Evolutionary conservation across 2,113 vertebrate genomes (phyloP).

Genomic region (Zeus faber): DNA sequence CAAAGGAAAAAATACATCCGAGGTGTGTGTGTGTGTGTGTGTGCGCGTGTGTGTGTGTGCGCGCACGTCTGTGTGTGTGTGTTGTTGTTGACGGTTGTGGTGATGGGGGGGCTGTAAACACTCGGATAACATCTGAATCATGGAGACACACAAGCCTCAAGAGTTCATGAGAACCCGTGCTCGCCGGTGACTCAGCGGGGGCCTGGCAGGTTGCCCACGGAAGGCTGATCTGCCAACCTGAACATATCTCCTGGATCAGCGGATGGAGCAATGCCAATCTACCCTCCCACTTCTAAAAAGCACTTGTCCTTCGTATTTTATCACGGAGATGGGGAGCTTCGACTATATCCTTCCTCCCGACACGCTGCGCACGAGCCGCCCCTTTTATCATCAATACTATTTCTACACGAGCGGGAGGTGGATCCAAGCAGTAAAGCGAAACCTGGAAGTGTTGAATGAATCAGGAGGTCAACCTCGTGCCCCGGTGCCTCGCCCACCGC

Average conservation of each 20-base stretch:
- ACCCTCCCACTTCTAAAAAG: not conserved
- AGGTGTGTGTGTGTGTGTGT: not conserved
- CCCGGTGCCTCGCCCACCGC: conserved; percentile 7
- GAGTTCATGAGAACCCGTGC: not conserved
- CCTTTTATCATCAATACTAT: not conserved
- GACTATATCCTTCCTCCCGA: too few species aligned
- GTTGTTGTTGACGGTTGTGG: not conserved
- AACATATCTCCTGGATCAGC: not conserved
- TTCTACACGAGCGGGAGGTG: not conserved
- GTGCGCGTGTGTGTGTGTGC: conserved; percentile 2
- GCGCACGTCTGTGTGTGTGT: not conserved
- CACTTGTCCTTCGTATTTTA: too few species aligned
- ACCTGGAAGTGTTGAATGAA: conserved; percentile 28
- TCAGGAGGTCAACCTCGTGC: conserved; percentile 24
- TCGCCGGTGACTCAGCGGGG: too few species aligned
- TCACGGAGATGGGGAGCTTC: too few species aligned
- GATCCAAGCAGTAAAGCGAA: conserved; percentile 3
- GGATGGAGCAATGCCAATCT: too few species aligned
- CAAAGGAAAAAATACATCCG: too few species aligned
- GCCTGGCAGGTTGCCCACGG: too few species aligned
- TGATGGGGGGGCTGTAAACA: not conserved
- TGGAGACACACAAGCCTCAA: not conserved
- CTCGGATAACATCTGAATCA: conserved; percentile 2
- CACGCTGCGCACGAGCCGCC: not conserved
- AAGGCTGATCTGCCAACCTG: too few species aligned